Base-by-base conservation (phyloP, 2,888 invertebrate genomes). In the Epirrhoe alternata region DNA sequence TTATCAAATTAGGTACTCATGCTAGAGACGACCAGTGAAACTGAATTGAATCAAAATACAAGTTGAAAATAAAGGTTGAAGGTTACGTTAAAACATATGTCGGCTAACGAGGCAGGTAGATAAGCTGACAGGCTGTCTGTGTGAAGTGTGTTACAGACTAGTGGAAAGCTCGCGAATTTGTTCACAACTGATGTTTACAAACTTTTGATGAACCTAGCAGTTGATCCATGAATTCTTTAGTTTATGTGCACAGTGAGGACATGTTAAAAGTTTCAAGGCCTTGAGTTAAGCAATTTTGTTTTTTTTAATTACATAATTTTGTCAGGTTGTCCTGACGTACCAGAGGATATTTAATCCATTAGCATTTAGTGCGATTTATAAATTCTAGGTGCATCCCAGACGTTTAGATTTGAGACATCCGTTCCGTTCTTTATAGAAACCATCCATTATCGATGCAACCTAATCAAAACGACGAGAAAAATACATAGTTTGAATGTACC, bases 91-190 rank as follows among this genome's bases (percentile, higher is more conserved):
- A 59, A 59, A 59, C 59, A 50, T 35, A 42, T 51, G 51, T 51
- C 8, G 12, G 35, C 14, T 35, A 51, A 59, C 38, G 42, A 55
- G 38, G 52, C 6, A 6, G 49, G 57, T 58, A 50, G 57, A 58
- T 58, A 58, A 58, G 57, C 35, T n/a, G 49, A 49, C 49, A 49
- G 57, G 30, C 8, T 31, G 45, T 50, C 49, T 55, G 47, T 50
- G 57, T 51, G n/a, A n/a, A n/a, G n/a, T n/a, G n/a, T n/a, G n/a
- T n/a, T 8, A 42, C 12, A 42, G 12, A 12, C 38, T 42, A 42
- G 12, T 42, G 38, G 10, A 42, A 35, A 42, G 12, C 38, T 42
- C 12, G 38, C 7, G 38, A 12, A 12, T 42, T 42, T 0, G 38
- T 42, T 12, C 8, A 7, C 10, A 10, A 10, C 4, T 42, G 38